These are phyloP conservation scores for Parotia lawesii DNA, from an alignment of 2,113 vertebrate genomes.

Conservation along the genomic window DNA sequence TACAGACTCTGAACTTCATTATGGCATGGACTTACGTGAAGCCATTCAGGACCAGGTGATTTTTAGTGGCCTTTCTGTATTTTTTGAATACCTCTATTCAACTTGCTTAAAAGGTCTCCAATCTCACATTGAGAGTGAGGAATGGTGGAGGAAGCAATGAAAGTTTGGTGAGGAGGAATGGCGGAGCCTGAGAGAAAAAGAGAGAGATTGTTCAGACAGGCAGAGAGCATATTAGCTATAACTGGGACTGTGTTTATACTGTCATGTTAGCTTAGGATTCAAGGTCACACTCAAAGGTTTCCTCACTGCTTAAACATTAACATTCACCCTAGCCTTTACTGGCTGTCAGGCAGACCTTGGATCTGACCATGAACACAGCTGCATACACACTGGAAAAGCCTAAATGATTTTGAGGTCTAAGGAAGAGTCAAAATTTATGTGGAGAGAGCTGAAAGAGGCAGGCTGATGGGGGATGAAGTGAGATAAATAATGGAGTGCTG, in stretches of 20 bases:
- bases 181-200: slow-evolving; percentile 12
- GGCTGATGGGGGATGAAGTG: not conserved
- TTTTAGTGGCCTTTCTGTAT: slow-evolving; percentile 8
- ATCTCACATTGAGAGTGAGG: not conserved
- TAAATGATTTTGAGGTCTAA: not conserved
- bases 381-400: not conserved
- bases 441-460: not conserved
- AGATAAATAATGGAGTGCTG: not conserved
- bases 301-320: slow-evolving; percentile 29
- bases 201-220: slow-evolving; percentile 33
- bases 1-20: not conserved
- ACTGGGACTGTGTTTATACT: slow-evolving; percentile 36
- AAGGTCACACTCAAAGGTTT: slow-evolving; percentile 47
- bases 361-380: slow-evolving; percentile 1
- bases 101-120: slow-evolving; percentile 14
- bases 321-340: not conserved
- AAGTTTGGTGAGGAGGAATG: not conserved
- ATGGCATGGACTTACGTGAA: not conserved
- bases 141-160: slow-evolving; percentile 45
- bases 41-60: not conserved
- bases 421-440: not conserved
- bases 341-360: not conserved
- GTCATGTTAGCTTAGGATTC: slow-evolving; percentile 52
- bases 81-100: slow-evolving; percentile 43
- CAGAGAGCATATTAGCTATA: not conserved